phyloP scores from a whole-genome alignment of 2,888 invertebrate genomes.

The Caenorhabditis becei region DNA sequence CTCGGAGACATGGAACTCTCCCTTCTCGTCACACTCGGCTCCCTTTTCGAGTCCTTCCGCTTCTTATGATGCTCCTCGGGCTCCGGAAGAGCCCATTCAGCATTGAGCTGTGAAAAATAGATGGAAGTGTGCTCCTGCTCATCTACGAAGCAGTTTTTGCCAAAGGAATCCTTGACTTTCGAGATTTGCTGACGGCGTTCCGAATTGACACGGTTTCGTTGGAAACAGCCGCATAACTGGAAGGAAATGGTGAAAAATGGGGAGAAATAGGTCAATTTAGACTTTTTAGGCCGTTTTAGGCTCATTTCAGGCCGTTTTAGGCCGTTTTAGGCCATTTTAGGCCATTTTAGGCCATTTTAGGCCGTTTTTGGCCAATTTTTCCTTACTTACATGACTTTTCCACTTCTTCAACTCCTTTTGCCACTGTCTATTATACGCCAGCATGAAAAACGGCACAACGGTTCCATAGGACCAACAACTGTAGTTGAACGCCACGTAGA shows the following conservation, averaged over 20 bases:
- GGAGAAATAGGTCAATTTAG: too few relatives aligned
- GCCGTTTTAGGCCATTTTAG: too few relatives aligned
- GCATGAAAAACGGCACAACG: constrained; percentile 61
- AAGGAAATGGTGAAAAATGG: too few relatives aligned
- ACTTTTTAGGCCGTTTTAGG: too few relatives aligned
- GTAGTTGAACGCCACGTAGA: constrained; percentile 65
- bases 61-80: background rate
- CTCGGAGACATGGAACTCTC: background rate
- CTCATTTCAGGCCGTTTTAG: too few relatives aligned
- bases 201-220: background rate
- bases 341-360: too few relatives aligned
- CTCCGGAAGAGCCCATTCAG: constrained; percentile 52
- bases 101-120: constrained; percentile 61
- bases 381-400: constrained; percentile 4
- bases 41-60: too few relatives aligned
- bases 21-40: background rate
- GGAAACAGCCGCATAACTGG: background rate
- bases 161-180: constrained; percentile 51
- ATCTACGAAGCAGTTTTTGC: constrained; percentile 46
- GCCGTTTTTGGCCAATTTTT: background rate
- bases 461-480: constrained; percentile 59
- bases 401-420: constrained; percentile 49
- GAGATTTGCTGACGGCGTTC: background rate
- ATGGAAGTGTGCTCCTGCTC: constrained; percentile 50
- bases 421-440: constrained; percentile 57